Percentiles rank a stretch among this genome's conserved stretches.
Evolutionary conservation across 2,888 invertebrate species (phyloP).

Genomic region (Lagria hirta): DNA sequence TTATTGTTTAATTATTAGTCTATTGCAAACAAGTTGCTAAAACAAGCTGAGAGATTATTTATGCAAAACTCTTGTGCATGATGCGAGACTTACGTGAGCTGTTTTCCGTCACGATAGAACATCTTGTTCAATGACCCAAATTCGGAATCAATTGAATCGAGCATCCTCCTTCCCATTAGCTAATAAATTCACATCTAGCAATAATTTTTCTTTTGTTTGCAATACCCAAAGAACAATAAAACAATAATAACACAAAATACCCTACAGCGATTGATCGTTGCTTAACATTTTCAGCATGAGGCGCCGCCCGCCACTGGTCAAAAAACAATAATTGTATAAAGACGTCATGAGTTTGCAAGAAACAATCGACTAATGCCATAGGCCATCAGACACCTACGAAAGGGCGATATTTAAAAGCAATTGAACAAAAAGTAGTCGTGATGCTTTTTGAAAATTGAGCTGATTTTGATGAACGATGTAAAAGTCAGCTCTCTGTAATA

Average conservation of each 20-base stretch:
- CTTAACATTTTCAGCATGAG: conserved; percentile 4
- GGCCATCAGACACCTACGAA: conserved; percentile 12
- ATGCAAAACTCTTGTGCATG: too few relatives aligned
- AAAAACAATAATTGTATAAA: conserved; percentile 11
- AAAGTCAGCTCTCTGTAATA: too few relatives aligned
- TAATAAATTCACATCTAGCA: conserved; percentile 28
- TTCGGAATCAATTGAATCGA: conserved; percentile 29
- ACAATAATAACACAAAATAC: conserved; percentile 13
- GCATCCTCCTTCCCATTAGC: conserved; percentile 33
- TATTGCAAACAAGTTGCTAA: too few relatives aligned
- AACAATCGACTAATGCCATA: conserved; percentile 8
- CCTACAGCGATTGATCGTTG: conserved; percentile 3
- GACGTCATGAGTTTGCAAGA: conserved; percentile 14
- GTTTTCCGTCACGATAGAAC: too few relatives aligned
- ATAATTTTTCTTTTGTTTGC: conserved; percentile 8
- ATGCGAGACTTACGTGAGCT: too few relatives aligned
- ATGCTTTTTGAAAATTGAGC: conserved; percentile 44
- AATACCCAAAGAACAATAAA: conserved; percentile 20
- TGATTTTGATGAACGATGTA: conserved; percentile 44
- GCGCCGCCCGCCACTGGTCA: conserved; percentile 13
- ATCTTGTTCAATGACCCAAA: conserved; percentile 34
- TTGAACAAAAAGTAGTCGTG: conserved; percentile 48
- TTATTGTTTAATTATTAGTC: too few relatives aligned
- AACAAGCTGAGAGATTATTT: too few relatives aligned
- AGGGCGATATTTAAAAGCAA: conserved; percentile 29